These are phyloP conservation scores for Drosophila ogumai DNA, from an alignment of 1,140 invertebrate genomes.

Conservation along the genomic window DNA sequence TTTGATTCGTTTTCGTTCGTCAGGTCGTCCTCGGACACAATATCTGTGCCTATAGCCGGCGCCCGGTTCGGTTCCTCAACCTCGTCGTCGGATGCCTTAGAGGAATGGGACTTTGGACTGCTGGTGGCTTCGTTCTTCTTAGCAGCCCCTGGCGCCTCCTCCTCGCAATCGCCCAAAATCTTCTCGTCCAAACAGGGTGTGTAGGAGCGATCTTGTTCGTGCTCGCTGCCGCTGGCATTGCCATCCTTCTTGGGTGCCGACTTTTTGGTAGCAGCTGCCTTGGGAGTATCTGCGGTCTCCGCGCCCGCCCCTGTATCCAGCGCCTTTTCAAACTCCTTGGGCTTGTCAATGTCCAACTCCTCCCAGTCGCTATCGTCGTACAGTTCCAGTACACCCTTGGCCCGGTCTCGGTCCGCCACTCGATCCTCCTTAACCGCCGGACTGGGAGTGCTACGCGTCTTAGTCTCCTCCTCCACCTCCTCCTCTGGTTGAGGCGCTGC, in stretches of 20 bases:
- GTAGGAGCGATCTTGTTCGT: conserved; percentile 87
- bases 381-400: conserved; percentile 78
- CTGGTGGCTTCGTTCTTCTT: conserved; percentile 4
- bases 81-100: conserved; percentile 13
- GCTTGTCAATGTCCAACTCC: conserved; percentile 78
- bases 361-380: conserved; percentile 85
- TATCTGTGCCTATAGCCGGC: conserved; percentile 89
- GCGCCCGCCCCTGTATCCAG: conserved; percentile 20
- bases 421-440: conserved; percentile 50
- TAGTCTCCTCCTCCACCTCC: conserved; percentile 46
- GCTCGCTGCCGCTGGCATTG: conserved; percentile 28
- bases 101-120: conserved; percentile 16
- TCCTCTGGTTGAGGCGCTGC: neutral
- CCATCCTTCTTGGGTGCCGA: conserved; percentile 2
- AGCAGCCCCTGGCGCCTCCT: neutral
- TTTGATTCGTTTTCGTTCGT: conserved; percentile 65
- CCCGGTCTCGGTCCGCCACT: conserved; percentile 45
- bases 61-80: conserved; percentile 85
- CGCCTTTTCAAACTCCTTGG: conserved; percentile 75
- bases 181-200: conserved; percentile 89
- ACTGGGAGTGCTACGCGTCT: conserved; percentile 60
- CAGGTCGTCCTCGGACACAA: conserved; percentile 90
- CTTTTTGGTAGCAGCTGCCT: conserved; percentile 7
- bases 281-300: neutral
- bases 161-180: conserved; percentile 71